Conservation (phyloP, 2,113 vertebrate genomes). For the Holacanthus passer region DNA sequence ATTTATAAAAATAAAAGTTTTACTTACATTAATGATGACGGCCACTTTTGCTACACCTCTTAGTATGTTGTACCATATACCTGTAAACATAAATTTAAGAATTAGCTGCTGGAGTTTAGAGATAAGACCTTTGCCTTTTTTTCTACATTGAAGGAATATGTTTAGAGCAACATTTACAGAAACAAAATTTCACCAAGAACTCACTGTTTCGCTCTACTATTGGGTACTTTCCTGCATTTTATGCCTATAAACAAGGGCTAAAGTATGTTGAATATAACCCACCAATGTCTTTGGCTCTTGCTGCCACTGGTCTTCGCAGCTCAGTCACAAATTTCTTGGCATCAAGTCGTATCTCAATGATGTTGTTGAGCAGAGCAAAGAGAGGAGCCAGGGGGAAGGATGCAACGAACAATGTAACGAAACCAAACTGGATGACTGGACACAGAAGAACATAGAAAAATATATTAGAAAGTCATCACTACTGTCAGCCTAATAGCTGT, state of each 20-base stretch:
- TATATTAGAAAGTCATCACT: not conserved
- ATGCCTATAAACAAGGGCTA: not conserved
- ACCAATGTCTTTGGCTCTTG: conserved; percentile 98
- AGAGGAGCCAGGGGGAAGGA: conserved; percentile 97
- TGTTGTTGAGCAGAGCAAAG: conserved; percentile 97
- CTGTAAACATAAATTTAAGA: conserved; percentile 76
- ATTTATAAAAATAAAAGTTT: not conserved
- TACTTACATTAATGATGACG: conserved; percentile 97
- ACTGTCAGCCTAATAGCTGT: not conserved
- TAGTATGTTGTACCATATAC: conserved; percentile 99
- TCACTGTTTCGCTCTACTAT: not conserved
- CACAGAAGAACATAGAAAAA: conserved; percentile 27
- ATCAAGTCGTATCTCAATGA: conserved; percentile 98
- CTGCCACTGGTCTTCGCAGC: conserved; percentile 94
- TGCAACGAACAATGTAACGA: conserved; percentile 98
- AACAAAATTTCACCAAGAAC: not conserved
- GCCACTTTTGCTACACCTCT: conserved; percentile 95
- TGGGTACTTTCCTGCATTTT: not conserved
- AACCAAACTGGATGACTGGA: conserved; percentile 98
- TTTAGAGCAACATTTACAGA: not conserved
- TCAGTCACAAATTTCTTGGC: conserved; percentile 97
- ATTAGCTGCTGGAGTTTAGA: conserved; percentile 2
- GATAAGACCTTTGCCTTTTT: not conserved
- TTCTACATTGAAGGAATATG: not conserved
- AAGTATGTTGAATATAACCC: conserved; percentile 48